phyloP scores from a whole-genome alignment of 2,888 invertebrate species.

The Drosophila buzzatii region DNA sequence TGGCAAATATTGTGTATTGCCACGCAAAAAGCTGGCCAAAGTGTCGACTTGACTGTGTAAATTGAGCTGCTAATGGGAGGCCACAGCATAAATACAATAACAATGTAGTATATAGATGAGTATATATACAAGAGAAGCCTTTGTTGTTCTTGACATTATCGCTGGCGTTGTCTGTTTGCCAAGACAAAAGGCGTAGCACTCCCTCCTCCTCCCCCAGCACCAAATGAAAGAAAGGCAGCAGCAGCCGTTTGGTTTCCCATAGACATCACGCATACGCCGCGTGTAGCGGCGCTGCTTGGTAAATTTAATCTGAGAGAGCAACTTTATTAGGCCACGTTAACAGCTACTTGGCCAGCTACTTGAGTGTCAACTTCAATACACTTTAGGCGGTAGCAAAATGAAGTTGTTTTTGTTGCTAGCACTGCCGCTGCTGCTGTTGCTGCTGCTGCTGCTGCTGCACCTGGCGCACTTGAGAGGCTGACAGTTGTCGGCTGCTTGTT shows the following conservation, averaged over 20 bases:
- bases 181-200: conserved; percentile 42
- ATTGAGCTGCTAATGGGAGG: conserved; percentile 77
- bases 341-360: conserved; percentile 74
- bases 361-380: conserved; percentile 76
- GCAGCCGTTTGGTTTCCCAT: conserved; percentile 53
- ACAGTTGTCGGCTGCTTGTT: conserved; percentile 65
- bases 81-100: conserved; percentile 43
- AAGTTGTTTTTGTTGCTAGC: conserved; percentile 41
- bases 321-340: conserved; percentile 80
- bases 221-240: neutral
- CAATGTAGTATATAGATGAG: conserved; percentile 28
- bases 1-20: conserved; percentile 73
- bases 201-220: rapidly evolving
- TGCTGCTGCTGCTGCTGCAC: conserved; percentile 31
- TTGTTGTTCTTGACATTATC: conserved; percentile 46
- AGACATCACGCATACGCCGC: conserved; percentile 56
- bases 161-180: conserved; percentile 36
- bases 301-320: conserved; percentile 60
- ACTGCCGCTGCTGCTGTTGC: conserved; percentile 1
- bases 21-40: conserved; percentile 43
- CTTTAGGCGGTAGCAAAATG: conserved; percentile 59
- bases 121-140: conserved; percentile 17
- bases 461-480: conserved; percentile 52
- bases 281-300: conserved; percentile 34
- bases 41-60: conserved; percentile 62